These are phyloP conservation scores for Thaumatotibia leucotreta DNA, from an alignment of 1,140 invertebrate genomes.

Conservation along the genomic window DNA sequence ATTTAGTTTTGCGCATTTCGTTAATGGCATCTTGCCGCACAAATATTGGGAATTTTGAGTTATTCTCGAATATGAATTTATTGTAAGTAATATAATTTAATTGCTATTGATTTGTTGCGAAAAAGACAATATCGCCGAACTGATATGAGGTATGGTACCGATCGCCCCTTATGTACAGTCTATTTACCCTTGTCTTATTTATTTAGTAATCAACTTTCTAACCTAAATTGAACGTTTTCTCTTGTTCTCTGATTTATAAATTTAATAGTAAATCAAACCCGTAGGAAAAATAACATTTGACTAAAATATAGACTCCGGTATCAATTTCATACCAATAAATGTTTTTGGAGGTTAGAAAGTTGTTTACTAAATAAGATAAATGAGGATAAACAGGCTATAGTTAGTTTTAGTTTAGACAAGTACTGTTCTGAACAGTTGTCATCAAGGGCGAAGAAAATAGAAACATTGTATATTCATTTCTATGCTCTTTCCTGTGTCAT, in stretches of 20 bases:
- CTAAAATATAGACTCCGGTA: no score
- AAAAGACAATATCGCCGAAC: slow-evolving; percentile 9
- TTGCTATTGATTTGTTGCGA: neutral
- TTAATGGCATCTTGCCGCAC: neutral
- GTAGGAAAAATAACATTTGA: no score
- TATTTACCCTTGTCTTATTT: no score
- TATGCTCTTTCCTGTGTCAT: neutral
- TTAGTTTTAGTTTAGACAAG: neutral
- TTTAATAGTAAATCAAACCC: no score
- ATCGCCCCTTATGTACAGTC: neutral
- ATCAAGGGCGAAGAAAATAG: neutral
- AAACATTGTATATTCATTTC: neutral
- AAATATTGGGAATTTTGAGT: neutral
- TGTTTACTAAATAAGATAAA: no score
- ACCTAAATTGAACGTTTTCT: no score
- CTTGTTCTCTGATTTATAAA: no score
- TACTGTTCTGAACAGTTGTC: neutral
- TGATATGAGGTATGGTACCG: neutral
- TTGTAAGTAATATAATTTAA: slow-evolving; percentile 8
- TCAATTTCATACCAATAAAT: no score
- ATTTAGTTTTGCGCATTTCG: neutral
- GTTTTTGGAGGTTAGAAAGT: no score
- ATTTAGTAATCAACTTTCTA: no score
- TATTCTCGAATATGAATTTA: slow-evolving; percentile 10
- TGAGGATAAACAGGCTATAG: no score